Conservation (phyloP, 92 coral and sea anemone species). For the Porites evermanni region DNA sequence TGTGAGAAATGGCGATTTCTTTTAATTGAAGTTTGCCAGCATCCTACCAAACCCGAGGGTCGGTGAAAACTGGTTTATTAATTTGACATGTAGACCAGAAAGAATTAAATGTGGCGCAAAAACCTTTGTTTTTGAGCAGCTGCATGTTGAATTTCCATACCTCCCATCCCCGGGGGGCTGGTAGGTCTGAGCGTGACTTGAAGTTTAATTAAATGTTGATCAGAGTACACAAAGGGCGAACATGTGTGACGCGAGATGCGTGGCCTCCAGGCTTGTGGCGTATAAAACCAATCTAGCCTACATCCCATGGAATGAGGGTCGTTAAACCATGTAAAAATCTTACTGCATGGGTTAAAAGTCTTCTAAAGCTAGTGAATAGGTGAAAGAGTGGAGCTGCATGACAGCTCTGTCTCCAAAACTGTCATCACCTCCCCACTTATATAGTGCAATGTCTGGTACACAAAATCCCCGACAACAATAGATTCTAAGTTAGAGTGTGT, state of each 20-base stretch:
- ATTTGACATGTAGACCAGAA: slow-evolving; percentile 32
- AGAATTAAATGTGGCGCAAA: background rate
- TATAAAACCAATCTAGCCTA: background rate
- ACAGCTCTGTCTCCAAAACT: background rate
- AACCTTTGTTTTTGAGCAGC: background rate
- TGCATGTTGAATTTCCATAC: slow-evolving; percentile 39
- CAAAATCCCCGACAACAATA: slow-evolving; percentile 31
- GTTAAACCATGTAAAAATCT: too few species aligned
- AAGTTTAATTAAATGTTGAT: background rate
- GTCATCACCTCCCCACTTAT: slow-evolving; percentile 17
- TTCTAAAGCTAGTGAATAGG: background rate
- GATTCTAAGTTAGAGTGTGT: background rate
- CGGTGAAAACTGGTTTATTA: background rate
- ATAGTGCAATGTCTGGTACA: background rate
- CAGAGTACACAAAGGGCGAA: background rate
- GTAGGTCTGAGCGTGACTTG: background rate
- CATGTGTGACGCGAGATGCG: background rate
- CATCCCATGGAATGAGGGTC: too few species aligned
- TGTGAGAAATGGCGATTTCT: too few species aligned
- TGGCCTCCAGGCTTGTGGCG: background rate
- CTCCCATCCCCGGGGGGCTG: background rate
- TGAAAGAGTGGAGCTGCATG: background rate
- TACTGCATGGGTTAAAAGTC: background rate
- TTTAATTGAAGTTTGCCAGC: too few species aligned
- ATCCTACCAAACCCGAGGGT: too few species aligned